Conservation (phyloP, 2,113 vertebrate genomes). For the Capreolus pygargus region DNA sequence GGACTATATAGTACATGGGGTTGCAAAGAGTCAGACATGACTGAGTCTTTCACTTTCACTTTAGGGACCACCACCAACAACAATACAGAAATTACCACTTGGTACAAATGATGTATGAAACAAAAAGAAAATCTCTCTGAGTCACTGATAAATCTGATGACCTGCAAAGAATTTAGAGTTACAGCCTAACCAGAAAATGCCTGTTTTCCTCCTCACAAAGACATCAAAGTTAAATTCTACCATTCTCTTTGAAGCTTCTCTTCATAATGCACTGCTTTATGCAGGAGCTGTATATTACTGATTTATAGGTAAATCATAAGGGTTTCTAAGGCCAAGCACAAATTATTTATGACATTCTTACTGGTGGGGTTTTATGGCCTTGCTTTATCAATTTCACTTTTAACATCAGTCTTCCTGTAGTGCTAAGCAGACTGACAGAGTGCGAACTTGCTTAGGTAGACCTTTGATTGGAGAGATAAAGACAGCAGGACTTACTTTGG, state of each 20-base stretch:
- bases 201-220: background rate
- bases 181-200: background rate
- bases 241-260: background rate
- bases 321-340: background rate
- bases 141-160: background rate
- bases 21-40: background rate
- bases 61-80: rapidly evolving
- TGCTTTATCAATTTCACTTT: background rate
- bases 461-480: background rate
- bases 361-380: background rate
- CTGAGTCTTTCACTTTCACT: background rate
- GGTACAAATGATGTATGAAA: background rate
- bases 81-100: background rate
- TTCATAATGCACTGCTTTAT: background rate
- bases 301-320: background rate
- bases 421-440: background rate
- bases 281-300: background rate
- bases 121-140: background rate
- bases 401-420: background rate
- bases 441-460: background rate
- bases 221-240: background rate
- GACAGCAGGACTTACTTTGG: background rate
- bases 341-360: background rate
- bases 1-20: background rate
- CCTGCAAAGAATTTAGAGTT: background rate